A percentile compares a stretch with the other conserved stretches of the same genome.
Evolutionary conservation across 2,113 vertebrate genomes (phyloP).

Genomic region (Prietella phreatophila): DNA sequence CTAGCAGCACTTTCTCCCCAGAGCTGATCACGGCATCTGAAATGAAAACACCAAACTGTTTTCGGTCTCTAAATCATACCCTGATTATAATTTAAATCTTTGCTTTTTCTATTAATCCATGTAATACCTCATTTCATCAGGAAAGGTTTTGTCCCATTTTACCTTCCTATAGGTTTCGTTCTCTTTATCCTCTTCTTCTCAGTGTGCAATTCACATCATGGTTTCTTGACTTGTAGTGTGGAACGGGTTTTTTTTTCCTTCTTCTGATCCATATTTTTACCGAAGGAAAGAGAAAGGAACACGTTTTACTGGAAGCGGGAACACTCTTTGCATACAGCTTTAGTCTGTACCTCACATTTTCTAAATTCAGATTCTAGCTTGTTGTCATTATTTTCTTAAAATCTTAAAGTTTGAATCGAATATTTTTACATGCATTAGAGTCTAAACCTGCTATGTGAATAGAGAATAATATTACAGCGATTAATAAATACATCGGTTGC

Average conservation of each 20-base stretch:
- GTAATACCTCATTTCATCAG: constrained; percentile 99
- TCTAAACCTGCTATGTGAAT: constrained; percentile 79
- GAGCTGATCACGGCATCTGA: constrained; percentile 62
- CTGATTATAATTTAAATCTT: constrained; percentile 89
- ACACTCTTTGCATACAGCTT: constrained; percentile 97
- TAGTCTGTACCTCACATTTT: constrained; percentile 92
- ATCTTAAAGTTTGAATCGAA: constrained; percentile 6
- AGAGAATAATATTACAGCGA: constrained; percentile 66
- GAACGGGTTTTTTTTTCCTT: constrained; percentile 61
- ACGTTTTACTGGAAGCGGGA: constrained; percentile 75
- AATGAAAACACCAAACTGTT: constrained; percentile 85
- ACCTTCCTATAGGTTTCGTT: constrained; percentile 63
- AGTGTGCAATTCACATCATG: constrained; percentile 79
- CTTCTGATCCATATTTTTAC: constrained; percentile 61
- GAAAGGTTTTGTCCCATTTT: constrained; percentile 82
- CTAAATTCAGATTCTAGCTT: constrained; percentile 86
- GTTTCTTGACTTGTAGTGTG: constrained; percentile 72
- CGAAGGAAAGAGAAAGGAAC: constrained; percentile 69
- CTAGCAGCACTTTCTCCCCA: constrained; percentile 38
- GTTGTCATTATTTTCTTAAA: constrained; percentile 87
- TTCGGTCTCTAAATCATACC: constrained; percentile 84
- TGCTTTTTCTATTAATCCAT: constrained; percentile 90
- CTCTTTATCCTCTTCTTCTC: constrained; percentile 59
- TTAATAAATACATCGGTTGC: constrained; percentile 57
- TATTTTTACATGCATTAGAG: constrained; percentile 60